Conservation (phyloP, 2,797 vertebrate species). For the Pipistrellus pygmaeus region DNA sequence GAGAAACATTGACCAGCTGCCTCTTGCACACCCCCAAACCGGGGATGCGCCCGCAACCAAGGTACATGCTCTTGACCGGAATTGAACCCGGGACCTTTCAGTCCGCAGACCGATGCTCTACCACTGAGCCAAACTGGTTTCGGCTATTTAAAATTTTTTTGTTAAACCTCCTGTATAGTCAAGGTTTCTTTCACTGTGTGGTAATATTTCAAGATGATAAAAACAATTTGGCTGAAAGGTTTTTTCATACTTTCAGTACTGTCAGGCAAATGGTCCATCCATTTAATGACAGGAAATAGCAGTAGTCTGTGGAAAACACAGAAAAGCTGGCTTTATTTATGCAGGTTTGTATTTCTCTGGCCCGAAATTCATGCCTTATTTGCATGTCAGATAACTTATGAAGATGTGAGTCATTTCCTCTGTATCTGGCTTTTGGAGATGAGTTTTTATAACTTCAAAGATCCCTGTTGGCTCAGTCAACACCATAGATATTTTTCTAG, state of each 20-base stretch:
- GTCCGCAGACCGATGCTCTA: too few species aligned
- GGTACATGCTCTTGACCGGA: too few species aligned
- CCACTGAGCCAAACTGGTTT: too few species aligned
- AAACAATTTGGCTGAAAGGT: constrained; percentile 37
- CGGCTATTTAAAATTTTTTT: not conserved
- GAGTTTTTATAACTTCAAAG: constrained; percentile 67
- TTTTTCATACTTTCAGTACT: not conserved
- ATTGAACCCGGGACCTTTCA: too few species aligned
- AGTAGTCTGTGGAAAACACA: not conserved
- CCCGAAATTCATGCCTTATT: not conserved
- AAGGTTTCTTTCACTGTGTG: constrained; percentile 62
- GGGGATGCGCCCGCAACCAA: too few species aligned
- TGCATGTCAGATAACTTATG: constrained; percentile 55
- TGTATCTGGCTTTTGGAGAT: constrained; percentile 62
- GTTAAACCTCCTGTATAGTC: not conserved
- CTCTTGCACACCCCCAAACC: too few species aligned
- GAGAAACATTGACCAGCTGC: too few species aligned
- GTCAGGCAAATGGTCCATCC: not conserved
- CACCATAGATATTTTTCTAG: constrained; percentile 62
- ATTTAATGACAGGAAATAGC: constrained; percentile 11
- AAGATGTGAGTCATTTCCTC: constrained; percentile 49
- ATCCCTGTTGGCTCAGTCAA: constrained; percentile 39
- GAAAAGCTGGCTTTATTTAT: constrained; percentile 30
- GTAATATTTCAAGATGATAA: constrained; percentile 46
- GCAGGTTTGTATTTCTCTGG: constrained; percentile 33